A percentile compares a stretch with the other conserved stretches of the same genome.
Evolutionary conservation across 2,113 vertebrate species (phyloP).

Genomic region (Ammodytes dubius): DNA sequence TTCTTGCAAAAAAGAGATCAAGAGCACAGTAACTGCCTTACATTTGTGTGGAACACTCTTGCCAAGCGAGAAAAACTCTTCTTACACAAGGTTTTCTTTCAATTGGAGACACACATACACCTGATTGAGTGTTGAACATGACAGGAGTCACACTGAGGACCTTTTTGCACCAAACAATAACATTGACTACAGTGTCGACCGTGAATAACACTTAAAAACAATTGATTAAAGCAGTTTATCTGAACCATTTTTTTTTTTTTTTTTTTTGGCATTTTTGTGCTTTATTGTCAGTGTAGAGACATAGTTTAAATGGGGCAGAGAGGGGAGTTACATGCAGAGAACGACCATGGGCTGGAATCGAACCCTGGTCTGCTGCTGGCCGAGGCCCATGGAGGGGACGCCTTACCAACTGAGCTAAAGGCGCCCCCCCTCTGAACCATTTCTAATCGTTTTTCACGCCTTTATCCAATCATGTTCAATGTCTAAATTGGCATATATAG

Average conservation of each 20-base stretch:
- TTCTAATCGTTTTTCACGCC: not conserved
- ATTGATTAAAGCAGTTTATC: constrained; percentile 39
- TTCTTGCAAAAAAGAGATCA: not conserved
- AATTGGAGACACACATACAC: not conserved
- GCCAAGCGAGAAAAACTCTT: not conserved
- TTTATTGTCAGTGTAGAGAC: too few relatives aligned
- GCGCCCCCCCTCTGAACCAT: not conserved
- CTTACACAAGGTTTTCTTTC: constrained; percentile 17
- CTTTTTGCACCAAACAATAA: constrained; percentile 5
- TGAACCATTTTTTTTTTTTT: constrained; percentile 13
- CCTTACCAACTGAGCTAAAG: constrained; percentile 55
- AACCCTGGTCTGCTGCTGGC: too few relatives aligned
- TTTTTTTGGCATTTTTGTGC: too few relatives aligned
- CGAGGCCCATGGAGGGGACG: too few relatives aligned
- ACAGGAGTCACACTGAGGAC: constrained; percentile 33
- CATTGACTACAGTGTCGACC: constrained; percentile 18
- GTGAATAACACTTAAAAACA: constrained; percentile 19
- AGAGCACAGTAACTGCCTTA: not conserved
- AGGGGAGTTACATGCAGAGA: too few relatives aligned
- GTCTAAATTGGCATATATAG: not conserved
- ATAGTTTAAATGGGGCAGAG: too few relatives aligned
- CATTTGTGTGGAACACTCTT: not conserved
- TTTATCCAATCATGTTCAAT: not conserved
- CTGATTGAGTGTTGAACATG: constrained; percentile 37
- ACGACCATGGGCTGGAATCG: too few relatives aligned